phyloP scores from a whole-genome alignment of 2,888 invertebrate species.

The Spilarctia lutea region DNA sequence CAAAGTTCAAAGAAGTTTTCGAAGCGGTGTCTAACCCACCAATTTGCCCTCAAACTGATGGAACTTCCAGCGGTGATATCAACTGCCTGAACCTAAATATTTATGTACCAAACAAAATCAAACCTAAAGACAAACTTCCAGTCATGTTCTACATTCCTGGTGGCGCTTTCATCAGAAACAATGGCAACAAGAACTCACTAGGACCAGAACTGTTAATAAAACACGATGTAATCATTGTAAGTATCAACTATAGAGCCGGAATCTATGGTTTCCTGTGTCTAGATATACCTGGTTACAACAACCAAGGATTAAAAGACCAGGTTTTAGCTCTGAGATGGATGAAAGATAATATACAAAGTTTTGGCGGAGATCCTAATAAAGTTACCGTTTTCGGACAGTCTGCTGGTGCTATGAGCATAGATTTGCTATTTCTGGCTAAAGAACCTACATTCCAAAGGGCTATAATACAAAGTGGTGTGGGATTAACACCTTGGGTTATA shows the following conservation, averaged over 20 bases:
- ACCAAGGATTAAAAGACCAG: slow-evolving; percentile 39
- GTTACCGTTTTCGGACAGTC: slow-evolving; percentile 26
- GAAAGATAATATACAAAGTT: slow-evolving; percentile 29
- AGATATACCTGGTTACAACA: slow-evolving; percentile 19
- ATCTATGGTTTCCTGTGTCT: slow-evolving; percentile 32
- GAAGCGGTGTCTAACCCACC: not conserved
- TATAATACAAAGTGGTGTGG: slow-evolving; percentile 35
- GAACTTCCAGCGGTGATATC: not conserved
- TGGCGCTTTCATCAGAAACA: slow-evolving; percentile 20
- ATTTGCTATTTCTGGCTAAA: slow-evolving; percentile 17
- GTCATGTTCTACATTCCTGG: slow-evolving; percentile 37
- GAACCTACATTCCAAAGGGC: slow-evolving; percentile 27
- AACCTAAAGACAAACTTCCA: slow-evolving; percentile 10
- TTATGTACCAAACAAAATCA: slow-evolving; percentile 19
- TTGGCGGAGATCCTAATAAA: slow-evolving; percentile 30
- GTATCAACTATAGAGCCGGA: slow-evolving; percentile 34
- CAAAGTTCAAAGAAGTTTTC: not conserved
- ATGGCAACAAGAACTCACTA: not conserved
- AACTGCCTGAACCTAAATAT: slow-evolving; percentile 22
- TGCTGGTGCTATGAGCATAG: slow-evolving; percentile 25
- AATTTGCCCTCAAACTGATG: not conserved
- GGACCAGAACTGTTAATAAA: slow-evolving; percentile 20
- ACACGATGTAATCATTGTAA: slow-evolving; percentile 29
- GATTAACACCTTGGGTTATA: slow-evolving; percentile 1
- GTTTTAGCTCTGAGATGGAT: slow-evolving; percentile 33